phyloP scores from a whole-genome alignment of 2,888 invertebrate species.

The Habroteleia sp. region DNA sequence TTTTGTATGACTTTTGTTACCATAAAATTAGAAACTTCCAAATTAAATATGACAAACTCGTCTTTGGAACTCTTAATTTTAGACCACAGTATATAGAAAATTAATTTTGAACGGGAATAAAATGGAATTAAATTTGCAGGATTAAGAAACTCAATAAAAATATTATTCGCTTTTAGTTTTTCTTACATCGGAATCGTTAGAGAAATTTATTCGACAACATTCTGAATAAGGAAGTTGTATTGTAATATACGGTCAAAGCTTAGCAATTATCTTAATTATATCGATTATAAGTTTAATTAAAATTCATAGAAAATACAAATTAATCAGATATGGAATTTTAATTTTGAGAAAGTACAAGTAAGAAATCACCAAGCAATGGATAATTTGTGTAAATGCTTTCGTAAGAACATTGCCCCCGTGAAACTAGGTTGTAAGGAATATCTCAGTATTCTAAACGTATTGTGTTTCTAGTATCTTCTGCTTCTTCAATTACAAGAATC shows the following conservation, averaged over 20 bases:
- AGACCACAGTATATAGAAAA: too few relatives aligned
- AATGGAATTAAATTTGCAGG: too few relatives aligned
- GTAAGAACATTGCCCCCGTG: conserved; percentile 54
- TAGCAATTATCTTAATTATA: conserved; percentile 20
- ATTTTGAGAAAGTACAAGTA: conserved; percentile 36
- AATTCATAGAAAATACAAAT: conserved; percentile 32
- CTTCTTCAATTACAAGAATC: conserved; percentile 52
- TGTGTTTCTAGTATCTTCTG: conserved; percentile 48
- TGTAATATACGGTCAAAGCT: conserved; percentile 7
- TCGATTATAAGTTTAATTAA: conserved; percentile 25
- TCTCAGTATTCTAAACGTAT: conserved; percentile 52
- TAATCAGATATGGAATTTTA: conserved; percentile 21
- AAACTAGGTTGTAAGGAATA: conserved; percentile 60
- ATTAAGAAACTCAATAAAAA: too few relatives aligned
- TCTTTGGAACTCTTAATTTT: too few relatives aligned
- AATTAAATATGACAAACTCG: too few relatives aligned
- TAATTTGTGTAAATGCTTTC: conserved; percentile 43
- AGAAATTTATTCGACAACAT: conserved; percentile 23
- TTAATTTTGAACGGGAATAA: too few relatives aligned
- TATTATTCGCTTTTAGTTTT: too few relatives aligned
- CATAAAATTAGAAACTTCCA: too few relatives aligned
- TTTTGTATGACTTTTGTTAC: too few relatives aligned
- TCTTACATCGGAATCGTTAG: conserved; percentile 13
- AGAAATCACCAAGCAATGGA: conserved; percentile 11
- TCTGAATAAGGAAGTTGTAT: conserved; percentile 5